Percentiles rank a stretch among this genome's conserved stretches.
phyloP scores from a whole-genome alignment of 2,888 invertebrate species.

The Esperia sulphurella region DNA sequence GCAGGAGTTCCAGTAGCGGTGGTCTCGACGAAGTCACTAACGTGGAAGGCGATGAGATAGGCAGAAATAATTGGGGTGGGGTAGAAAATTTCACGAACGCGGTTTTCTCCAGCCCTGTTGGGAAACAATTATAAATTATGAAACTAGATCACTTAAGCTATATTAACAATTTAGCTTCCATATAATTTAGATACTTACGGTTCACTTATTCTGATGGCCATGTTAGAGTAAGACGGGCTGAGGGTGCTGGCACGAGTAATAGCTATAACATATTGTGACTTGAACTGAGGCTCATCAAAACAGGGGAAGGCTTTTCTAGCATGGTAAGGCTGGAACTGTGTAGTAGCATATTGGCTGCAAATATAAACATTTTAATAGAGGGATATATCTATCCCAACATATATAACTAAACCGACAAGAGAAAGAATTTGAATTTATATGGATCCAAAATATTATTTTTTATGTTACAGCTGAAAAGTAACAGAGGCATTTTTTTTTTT shows the following conservation, averaged over 20 bases:
- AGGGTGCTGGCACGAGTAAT: constrained; percentile 79
- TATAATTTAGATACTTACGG: constrained; percentile 37
- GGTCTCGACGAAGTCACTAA: constrained; percentile 83
- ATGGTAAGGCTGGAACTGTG: constrained; percentile 89
- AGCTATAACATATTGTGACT: constrained; percentile 84
- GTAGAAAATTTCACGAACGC: constrained; percentile 64
- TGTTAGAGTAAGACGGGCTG: constrained; percentile 81
- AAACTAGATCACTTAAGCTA: neutral
- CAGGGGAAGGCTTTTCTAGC: constrained; percentile 92
- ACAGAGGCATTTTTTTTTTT: no score
- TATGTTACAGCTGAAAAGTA: no score
- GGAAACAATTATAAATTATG: neutral
- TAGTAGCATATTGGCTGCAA: constrained; percentile 76
- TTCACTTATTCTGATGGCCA: constrained; percentile 68
- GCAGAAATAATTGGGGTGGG: constrained; percentile 86
- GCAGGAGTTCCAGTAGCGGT: constrained; percentile 29
- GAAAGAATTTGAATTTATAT: no score
- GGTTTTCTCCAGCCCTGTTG: constrained; percentile 29
- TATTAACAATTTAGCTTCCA: neutral
- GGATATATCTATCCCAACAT: no score
- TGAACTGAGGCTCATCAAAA: constrained; percentile 92
- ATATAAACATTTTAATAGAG: neutral
- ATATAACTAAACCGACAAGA: no score
- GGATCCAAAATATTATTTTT: no score
- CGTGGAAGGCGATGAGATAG: constrained; percentile 91